Conservation (phyloP, 2,113 vertebrate species). For the Thamnaconus septentrionalis region DNA sequence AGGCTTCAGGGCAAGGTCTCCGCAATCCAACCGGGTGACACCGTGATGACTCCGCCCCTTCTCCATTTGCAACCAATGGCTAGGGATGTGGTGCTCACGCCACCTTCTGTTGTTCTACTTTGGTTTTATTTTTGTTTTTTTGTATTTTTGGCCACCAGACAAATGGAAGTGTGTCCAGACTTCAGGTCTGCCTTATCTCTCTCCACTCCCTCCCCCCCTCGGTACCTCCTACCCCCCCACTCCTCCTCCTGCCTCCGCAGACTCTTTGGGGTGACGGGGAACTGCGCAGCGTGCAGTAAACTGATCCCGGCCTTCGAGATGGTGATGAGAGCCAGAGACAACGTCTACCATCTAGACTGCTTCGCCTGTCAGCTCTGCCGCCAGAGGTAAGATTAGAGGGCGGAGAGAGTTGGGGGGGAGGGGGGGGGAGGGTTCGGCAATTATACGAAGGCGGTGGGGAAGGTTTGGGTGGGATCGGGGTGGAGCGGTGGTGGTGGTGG, state of each 20-base stretch:
- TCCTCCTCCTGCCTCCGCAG: slow-evolving; percentile 73
- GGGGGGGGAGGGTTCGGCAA: slow-evolving; percentile 54
- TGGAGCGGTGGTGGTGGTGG: no score
- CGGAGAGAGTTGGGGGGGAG: slow-evolving; percentile 56
- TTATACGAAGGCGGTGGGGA: no score
- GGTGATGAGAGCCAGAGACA: slow-evolving; percentile 99
- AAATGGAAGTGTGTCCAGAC: slow-evolving; percentile 33
- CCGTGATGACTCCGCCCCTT: no score
- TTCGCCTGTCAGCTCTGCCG: slow-evolving; percentile 99
- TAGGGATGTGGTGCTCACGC: no score
- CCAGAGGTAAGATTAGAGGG: slow-evolving; percentile 88
- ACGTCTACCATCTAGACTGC: slow-evolving; percentile 99
- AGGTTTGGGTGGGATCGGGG: no score
- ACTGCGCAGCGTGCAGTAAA: slow-evolving; percentile 98
- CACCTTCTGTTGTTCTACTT: no score
- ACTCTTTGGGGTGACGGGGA: slow-evolving; percentile 97
- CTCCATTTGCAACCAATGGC: no score
- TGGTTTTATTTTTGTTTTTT: no score
- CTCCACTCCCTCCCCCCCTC: slow-evolving; percentile 28
- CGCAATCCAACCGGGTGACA: no score
- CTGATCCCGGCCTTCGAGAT: slow-evolving; percentile 99
- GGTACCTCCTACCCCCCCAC: no score
- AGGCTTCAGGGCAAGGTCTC: no score
- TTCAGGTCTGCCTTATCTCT: slow-evolving; percentile 14
- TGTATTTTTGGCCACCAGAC: no score